phyloP scores from a whole-genome alignment of 2,888 invertebrate species.

The Anoplius nigerrimus region DNA sequence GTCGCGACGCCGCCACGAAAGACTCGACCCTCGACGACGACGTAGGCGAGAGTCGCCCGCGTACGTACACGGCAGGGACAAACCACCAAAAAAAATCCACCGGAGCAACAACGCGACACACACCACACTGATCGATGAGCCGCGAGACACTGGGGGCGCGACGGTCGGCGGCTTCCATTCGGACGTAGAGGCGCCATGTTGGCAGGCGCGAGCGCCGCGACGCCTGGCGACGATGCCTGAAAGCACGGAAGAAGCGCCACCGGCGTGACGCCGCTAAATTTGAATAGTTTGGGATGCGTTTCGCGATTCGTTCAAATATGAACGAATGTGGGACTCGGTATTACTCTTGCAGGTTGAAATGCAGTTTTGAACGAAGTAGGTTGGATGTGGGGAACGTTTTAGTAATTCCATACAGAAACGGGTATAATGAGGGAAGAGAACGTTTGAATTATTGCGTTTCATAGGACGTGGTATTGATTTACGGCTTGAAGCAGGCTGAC shows the following conservation, averaged over 20 bases:
- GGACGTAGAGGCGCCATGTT: conserved; percentile 31
- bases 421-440: too few species aligned
- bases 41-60: not conserved
- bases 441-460: too few species aligned
- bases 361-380: too few species aligned
- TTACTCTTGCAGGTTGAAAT: too few species aligned
- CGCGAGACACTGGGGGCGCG: conserved; percentile 73
- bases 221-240: conserved; percentile 18
- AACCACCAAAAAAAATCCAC: conserved; percentile 63
- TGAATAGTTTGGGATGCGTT: too few species aligned
- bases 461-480: not conserved
- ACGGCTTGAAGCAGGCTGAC: too few species aligned
- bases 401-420: too few species aligned
- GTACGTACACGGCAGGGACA: conserved; percentile 45
- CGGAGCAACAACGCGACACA: conserved; percentile 69
- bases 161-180: conserved; percentile 59
- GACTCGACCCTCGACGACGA: not conserved
- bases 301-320: too few species aligned
- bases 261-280: not conserved
- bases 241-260: not conserved
- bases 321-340: too few species aligned
- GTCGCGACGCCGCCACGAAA: not conserved
- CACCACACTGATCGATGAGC: conserved; percentile 74
- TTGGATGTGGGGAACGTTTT: too few species aligned
- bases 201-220: conserved; percentile 12